These are phyloP conservation scores for Eublepharis macularius DNA, from an alignment of 2,113 vertebrate genomes.

Conservation along the genomic window DNA sequence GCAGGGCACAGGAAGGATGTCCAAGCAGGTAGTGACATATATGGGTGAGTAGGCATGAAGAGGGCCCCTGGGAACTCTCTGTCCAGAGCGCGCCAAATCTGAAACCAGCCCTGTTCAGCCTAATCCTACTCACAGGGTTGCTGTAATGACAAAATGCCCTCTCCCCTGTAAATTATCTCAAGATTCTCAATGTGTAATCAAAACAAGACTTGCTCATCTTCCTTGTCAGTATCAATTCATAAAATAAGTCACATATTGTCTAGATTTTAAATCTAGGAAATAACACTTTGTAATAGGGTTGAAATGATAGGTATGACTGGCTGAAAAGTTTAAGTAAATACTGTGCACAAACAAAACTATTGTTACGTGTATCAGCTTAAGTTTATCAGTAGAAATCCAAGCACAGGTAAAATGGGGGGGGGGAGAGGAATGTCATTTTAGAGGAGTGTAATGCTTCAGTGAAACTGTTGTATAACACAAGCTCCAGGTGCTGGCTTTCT, in stretches of 20 bases:
- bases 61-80: too few species aligned
- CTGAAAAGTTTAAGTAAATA: constrained; percentile 17
- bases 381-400: neutral
- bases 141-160: too few species aligned
- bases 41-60: too few species aligned
- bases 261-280: constrained; percentile 1
- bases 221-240: neutral
- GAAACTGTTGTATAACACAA: constrained; percentile 1
- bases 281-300: neutral
- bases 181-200: neutral
- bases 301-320: neutral
- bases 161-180: neutral
- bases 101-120: too few species aligned
- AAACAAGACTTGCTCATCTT: neutral
- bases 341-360: neutral
- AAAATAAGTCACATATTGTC: neutral
- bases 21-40: too few species aligned
- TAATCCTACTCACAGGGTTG: too few species aligned
- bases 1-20: too few species aligned
- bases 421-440: neutral
- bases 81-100: too few species aligned
- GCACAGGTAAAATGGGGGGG: neutral
- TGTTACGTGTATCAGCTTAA: constrained; percentile 22
- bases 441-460: neutral
- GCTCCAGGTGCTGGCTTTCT: constrained; percentile 27